Evolutionary conservation across 2,888 invertebrate species (phyloP).

Genomic region (Scelioninae gen. 1): DNA sequence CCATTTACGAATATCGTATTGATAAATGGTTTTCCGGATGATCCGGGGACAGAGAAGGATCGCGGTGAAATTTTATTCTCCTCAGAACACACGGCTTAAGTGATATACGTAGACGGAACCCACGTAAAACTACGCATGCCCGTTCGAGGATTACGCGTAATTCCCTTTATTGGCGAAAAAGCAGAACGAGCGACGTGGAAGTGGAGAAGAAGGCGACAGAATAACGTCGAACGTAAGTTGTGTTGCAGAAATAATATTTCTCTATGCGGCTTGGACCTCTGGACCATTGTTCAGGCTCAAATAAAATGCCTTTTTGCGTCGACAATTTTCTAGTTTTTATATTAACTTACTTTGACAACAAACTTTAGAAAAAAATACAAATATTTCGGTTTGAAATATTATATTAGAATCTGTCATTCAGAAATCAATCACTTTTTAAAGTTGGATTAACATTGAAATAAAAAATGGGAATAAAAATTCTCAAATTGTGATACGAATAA

Average conservation of each 20-base stretch:
- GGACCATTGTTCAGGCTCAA: conserved; percentile 31
- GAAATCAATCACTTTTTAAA: conserved; percentile 5
- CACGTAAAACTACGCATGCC: conserved; percentile 62
- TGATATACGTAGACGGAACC: conserved; percentile 53
- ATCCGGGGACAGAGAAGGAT: too few species aligned
- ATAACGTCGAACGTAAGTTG: conserved; percentile 47
- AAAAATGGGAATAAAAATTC: too few species aligned
- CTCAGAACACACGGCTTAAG: conserved; percentile 36
- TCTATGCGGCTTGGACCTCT: conserved; percentile 10
- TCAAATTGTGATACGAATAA: too few species aligned
- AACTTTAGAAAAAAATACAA: neutral
- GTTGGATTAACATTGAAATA: too few species aligned
- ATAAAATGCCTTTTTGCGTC: conserved; percentile 10
- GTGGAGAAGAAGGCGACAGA: conserved; percentile 53
- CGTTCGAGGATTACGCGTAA: conserved; percentile 63
- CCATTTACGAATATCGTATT: conserved; percentile 31
- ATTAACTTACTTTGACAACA: conserved; percentile 7
- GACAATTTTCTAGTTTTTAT: conserved; percentile 11
- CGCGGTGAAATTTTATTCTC: conserved; percentile 45
- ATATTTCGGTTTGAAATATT: neutral
- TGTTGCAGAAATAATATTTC: conserved; percentile 50
- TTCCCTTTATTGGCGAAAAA: conserved; percentile 66
- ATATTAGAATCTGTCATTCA: neutral
- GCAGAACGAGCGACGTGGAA: conserved; percentile 59
- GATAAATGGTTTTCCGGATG: conserved; percentile 34